phyloP scores from a whole-genome alignment of 1,140 invertebrate species.

The Holcopasites calliopsidis region DNA sequence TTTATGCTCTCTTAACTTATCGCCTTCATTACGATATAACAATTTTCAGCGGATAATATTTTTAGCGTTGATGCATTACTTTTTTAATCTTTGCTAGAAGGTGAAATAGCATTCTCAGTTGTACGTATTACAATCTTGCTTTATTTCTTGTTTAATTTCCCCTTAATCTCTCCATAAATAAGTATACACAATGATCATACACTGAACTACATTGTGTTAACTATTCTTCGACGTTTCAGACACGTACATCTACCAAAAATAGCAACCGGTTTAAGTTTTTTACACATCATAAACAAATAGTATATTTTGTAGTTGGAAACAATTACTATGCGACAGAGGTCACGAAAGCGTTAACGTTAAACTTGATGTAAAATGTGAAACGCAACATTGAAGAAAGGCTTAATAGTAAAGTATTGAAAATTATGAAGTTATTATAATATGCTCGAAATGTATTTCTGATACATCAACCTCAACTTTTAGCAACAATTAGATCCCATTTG shows the following conservation, averaged over 20 bases:
- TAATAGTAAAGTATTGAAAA: not conserved
- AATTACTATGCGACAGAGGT: no score
- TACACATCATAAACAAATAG: not conserved
- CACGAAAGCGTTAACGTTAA: not conserved
- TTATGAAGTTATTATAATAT: not conserved
- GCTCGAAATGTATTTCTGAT: not conserved
- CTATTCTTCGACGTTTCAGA: conserved; percentile 7
- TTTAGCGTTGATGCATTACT: not conserved
- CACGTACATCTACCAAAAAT: not conserved
- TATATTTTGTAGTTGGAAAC: not conserved
- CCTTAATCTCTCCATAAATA: conserved; percentile 9
- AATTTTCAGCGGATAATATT: not conserved
- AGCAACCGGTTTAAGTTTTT: not conserved
- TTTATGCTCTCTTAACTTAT: not conserved
- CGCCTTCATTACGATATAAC: not conserved
- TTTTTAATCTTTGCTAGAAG: not conserved
- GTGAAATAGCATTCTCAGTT: not conserved
- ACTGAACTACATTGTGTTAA: conserved; percentile 14
- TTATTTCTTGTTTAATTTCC: conserved; percentile 15
- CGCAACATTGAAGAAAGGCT: not conserved
- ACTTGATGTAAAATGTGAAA: not conserved
- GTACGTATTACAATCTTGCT: conserved; percentile 18
- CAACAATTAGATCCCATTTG: no score
- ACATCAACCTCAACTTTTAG: conserved; percentile 11
- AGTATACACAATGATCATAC: conserved; percentile 26